Conservation (phyloP, 2,888 invertebrate species). For the Ennomos quercinarius region DNA sequence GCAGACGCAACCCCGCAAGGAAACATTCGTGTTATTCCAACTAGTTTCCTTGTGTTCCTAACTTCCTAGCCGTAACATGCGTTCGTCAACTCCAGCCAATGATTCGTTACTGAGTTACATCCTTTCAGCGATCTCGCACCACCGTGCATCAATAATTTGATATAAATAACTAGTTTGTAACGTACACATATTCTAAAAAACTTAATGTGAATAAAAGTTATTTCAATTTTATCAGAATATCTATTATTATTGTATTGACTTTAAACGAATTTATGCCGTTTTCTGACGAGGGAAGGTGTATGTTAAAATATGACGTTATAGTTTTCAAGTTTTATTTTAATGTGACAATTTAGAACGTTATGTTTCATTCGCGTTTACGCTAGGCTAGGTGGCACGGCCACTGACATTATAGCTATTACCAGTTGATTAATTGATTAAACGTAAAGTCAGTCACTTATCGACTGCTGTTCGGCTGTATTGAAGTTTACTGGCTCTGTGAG, state of each 20-base stretch:
- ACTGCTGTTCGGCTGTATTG: constrained; percentile 57
- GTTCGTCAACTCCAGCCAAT: constrained; percentile 1
- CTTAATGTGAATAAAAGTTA: constrained; percentile 81
- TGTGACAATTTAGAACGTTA: constrained; percentile 78
- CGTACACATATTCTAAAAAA: constrained; percentile 82
- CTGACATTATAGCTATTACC: constrained; percentile 68
- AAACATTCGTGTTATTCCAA: constrained; percentile 18
- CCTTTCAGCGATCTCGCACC: constrained; percentile 71
- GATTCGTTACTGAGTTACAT: constrained; percentile 27
- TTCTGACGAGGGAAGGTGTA: constrained; percentile 60
- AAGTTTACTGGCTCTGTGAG: constrained; percentile 66
- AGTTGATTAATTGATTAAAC: constrained; percentile 60
- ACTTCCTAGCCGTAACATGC: neutral
- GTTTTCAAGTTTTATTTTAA: constrained; percentile 77
- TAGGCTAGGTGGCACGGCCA: constrained; percentile 82
- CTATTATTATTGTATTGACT: constrained; percentile 75
- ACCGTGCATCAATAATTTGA: constrained; percentile 75
- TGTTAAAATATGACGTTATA: constrained; percentile 72
- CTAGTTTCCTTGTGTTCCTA: constrained; percentile 2
- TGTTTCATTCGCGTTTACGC: constrained; percentile 79
- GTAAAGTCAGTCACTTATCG: constrained; percentile 52
- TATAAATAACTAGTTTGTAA: constrained; percentile 69
- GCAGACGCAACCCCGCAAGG: constrained; percentile 9
- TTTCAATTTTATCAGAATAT: constrained; percentile 83
- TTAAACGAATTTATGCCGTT: constrained; percentile 80